Percentiles rank a stretch among this genome's conserved stretches.
Conservation (phyloP, 2,888 invertebrate genomes). For the Parthenolecanium corni region DNA sequence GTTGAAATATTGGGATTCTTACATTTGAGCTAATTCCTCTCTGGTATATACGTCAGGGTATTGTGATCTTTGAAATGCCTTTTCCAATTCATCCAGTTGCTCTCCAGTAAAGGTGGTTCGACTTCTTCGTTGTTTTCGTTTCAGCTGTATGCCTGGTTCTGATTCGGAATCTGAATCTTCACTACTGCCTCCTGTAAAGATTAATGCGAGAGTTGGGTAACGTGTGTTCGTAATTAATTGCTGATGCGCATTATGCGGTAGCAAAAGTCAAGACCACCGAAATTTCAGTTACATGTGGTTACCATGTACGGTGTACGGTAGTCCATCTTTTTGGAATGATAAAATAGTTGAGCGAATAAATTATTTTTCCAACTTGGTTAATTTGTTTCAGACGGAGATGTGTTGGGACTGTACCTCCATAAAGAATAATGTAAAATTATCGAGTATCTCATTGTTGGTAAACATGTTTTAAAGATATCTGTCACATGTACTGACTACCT, state of each 20-base stretch:
- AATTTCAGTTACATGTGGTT: no score
- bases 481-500: no score
- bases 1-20: no score
- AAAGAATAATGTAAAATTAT: no score
- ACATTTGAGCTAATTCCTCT: conserved; percentile 81
- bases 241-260: not conserved
- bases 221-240: not conserved
- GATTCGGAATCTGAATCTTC: conserved; percentile 81
- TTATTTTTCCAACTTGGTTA: no score
- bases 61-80: conserved; percentile 80
- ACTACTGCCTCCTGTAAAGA: conserved; percentile 35
- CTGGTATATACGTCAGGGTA: conserved; percentile 92
- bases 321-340: no score
- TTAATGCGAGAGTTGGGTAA: not conserved
- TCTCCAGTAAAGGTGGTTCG: conserved; percentile 89
- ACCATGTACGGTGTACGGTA: no score
- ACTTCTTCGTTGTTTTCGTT: conserved; percentile 79
- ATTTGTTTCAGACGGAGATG: no score
- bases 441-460: no score
- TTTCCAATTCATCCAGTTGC: conserved; percentile 79
- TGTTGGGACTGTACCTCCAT: no score
- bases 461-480: no score
- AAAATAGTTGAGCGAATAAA: no score
- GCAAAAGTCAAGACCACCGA: not conserved
- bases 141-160: conserved; percentile 80